Base-by-base conservation (phyloP, 2,888 invertebrate species). In the Philereme vetulata region DNA sequence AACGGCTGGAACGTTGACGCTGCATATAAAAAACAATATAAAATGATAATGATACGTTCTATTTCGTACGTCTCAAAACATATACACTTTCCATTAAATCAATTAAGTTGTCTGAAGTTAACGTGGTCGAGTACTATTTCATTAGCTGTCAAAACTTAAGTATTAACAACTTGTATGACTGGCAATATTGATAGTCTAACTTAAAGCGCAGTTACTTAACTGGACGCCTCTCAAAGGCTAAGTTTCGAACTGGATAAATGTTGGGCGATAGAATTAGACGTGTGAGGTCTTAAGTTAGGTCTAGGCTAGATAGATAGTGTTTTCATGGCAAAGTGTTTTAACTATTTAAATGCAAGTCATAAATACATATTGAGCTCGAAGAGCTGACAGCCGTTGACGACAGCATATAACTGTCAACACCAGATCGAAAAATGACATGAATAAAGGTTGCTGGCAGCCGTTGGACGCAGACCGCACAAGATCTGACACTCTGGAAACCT, bases 71-170 rank as follows among this genome's bases (percentile, higher is more conserved):
- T 21, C 21, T 2, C 21, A 21, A 21, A 21, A 21, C 21, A 21
- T 21, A 21, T 2, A 21, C 21, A 21, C 43, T 51, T 44, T 40
- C 32, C n/a, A 7, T 36, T 36, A 36, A 36, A 36, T 36, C 35
- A 38, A 38, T 44, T 44, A 43, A 43, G 43, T 56, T 40, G 34
- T 21, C 32, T 49, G 32, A 33, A 49, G 62, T 58, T 56, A 56
- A 60, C n/a, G 50, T 44, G 62, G 59, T 61, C 42, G 35, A 54
- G 44, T 45, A 51, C 51, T 56, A 58, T 51, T 53, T 64, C 58
- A 58, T 45, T 65, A 57, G 64, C 65, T 71, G 77, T 72, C 75
- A 64, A 72, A 77, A 76, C 70, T 72, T 59, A 52, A 67, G 66
- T 72, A 75, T 78, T 71, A 73, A 60, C 64, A 71, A 74, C 65